phyloP scores from a whole-genome alignment of 2,113 vertebrate species.

The Mionectes macconnelli region DNA sequence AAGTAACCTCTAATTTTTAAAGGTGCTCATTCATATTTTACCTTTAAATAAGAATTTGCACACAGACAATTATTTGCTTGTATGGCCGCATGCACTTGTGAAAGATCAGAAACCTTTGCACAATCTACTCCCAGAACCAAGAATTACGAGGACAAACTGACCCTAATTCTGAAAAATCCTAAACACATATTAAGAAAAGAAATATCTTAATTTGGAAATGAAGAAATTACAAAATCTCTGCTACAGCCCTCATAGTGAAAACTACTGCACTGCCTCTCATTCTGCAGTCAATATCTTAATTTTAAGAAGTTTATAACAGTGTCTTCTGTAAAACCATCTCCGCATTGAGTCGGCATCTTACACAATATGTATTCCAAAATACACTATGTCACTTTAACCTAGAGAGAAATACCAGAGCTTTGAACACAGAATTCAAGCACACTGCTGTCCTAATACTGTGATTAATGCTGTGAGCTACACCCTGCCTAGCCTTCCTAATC shows the following conservation, averaged over 20 bases:
- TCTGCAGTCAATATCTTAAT: background rate
- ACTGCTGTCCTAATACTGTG: conserved; percentile 50
- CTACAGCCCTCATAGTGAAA: background rate
- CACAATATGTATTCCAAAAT: background rate
- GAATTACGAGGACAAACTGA: background rate
- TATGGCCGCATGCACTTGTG: background rate
- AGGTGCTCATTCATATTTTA: background rate
- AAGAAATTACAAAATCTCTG: background rate
- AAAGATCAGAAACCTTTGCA: background rate
- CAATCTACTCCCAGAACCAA: background rate
- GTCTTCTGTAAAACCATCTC: background rate
- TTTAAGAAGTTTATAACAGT: background rate
- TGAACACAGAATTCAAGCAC: conserved; percentile 11
- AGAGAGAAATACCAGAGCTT: conserved; percentile 12
- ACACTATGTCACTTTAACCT: background rate
- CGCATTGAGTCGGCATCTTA: background rate
- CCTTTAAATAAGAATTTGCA: background rate
- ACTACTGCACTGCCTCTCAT: background rate
- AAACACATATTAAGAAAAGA: background rate
- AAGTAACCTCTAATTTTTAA: background rate
- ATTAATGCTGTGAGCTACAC: conserved; percentile 61
- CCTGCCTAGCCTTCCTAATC: conserved; percentile 53
- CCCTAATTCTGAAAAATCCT: background rate
- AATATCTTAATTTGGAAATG: background rate
- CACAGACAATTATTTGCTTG: background rate